phyloP scores from a whole-genome alignment of 2,113 vertebrate species.

The Paralichthys olivaceus region DNA sequence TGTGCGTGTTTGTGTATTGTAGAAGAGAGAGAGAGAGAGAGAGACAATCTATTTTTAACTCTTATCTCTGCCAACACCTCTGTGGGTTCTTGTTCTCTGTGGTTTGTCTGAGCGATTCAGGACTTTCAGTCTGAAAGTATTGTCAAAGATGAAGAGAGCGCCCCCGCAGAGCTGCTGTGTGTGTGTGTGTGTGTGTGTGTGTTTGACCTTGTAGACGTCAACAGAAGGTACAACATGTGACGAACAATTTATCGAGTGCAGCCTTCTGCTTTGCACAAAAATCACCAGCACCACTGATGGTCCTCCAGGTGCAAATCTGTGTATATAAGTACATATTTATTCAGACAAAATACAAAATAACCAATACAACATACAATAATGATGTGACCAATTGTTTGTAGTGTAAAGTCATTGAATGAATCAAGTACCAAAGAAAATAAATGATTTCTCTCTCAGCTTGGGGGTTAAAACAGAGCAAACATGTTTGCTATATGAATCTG shows the following conservation, averaged over 20 bases:
- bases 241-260: neutral
- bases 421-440: neutral
- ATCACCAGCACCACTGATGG: neutral
- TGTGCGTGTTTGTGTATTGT: slow-evolving; percentile 16
- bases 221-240: neutral
- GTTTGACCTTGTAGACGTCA: neutral
- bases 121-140: neutral
- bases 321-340: too few species aligned
- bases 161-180: slow-evolving; percentile 3
- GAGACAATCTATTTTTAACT: slow-evolving; percentile 40
- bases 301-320: neutral
- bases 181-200: neutral
- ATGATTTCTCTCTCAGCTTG: too few species aligned
- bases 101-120: neutral
- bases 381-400: neutral
- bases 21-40: slow-evolving; percentile 26
- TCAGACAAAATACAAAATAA: too few species aligned
- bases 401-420: neutral
- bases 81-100: slow-evolving; percentile 1
- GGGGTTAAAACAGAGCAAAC: too few species aligned
- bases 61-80: slow-evolving; percentile 24
- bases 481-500: too few species aligned
- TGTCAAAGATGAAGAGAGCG: slow-evolving; percentile 6
- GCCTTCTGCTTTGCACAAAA: neutral
- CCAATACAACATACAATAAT: too few species aligned